A percentile compares a stretch with the other conserved stretches of the same genome.
phyloP scores from a whole-genome alignment of 2,888 invertebrate species.

The Petrolisthes cinctipes region DNA sequence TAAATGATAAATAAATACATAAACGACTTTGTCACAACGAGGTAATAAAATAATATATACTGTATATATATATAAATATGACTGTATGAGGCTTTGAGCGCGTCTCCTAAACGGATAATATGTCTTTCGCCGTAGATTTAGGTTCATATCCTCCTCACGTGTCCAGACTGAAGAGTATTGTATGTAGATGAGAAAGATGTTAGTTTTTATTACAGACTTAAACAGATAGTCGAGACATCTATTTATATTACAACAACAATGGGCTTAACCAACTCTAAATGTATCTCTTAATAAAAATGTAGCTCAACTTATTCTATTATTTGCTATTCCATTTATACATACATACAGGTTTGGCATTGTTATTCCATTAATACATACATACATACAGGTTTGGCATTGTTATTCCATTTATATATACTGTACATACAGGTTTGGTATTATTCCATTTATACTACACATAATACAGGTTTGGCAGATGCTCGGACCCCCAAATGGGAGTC shows the following conservation, averaged over 20 bases:
- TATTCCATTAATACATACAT: no score
- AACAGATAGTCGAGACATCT: conserved; percentile 50
- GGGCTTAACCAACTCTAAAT: conserved; percentile 58
- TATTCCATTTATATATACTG: no score
- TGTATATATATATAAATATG: neutral
- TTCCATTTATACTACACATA: no score
- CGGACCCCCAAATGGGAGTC: no score
- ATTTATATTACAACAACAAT: conserved; percentile 52
- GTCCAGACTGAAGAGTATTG: conserved; percentile 44
- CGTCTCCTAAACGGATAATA: conserved; percentile 42
- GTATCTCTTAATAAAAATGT: conserved; percentile 57
- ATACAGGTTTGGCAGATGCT: no score
- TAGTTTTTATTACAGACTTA: conserved; percentile 59
- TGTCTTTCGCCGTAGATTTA: conserved; percentile 58
- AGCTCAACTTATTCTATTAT: conserved; percentile 21
- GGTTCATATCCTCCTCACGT: conserved; percentile 26
- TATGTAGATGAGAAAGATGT: conserved; percentile 36
- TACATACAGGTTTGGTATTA: no score
- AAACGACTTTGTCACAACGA: neutral
- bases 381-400: no score
- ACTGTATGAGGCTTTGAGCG: conserved; percentile 38
- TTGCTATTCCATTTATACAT: neutral
- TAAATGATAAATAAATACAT: no score
- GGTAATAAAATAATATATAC: neutral
- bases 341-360: no score